phyloP scores from a whole-genome alignment of 1,140 invertebrate genomes.

The Saccostrea glomerata region DNA sequence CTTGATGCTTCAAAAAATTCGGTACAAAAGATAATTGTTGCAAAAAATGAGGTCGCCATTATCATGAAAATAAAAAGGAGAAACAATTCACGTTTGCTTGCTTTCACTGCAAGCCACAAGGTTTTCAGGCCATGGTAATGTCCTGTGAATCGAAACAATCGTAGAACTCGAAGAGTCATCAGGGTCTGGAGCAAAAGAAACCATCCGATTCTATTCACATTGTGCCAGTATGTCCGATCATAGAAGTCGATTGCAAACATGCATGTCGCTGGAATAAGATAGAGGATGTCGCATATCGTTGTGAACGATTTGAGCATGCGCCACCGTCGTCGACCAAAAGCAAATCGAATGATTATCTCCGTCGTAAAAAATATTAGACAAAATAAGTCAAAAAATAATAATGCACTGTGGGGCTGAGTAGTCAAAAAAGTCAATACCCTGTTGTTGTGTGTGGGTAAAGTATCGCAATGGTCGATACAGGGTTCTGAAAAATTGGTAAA shows the following conservation, averaged over 20 bases:
- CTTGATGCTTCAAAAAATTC: conserved; percentile 80
- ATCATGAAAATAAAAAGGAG: conserved; percentile 96
- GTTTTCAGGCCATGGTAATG: conserved; percentile 60
- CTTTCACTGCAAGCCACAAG: conserved; percentile 59
- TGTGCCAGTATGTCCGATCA: conserved; percentile 50
- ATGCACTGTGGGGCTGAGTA: conserved; percentile 51
- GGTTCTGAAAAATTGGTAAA: neutral
- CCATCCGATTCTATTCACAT: conserved; percentile 43
- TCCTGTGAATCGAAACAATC: conserved; percentile 59
- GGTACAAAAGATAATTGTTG: conserved; percentile 96
- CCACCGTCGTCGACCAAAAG: conserved; percentile 49
- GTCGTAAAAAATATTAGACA: conserved; percentile 67
- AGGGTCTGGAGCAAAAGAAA: conserved; percentile 54
- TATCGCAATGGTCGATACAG: neutral
- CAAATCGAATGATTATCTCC: conserved; percentile 61
- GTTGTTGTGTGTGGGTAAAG: neutral
- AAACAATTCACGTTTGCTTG: conserved; percentile 64
- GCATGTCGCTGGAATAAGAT: conserved; percentile 53
- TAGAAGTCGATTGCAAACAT: conserved; percentile 40
- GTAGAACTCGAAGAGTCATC: conserved; percentile 57
- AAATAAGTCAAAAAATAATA: conserved; percentile 58
- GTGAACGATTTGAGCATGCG: conserved; percentile 45
- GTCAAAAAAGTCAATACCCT: conserved; percentile 49
- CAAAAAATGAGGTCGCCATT: conserved; percentile 96
- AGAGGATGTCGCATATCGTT: conserved; percentile 53